These are phyloP conservation scores for Laothoe populi DNA, from an alignment of 2,888 invertebrate genomes.

Conservation along the genomic window DNA sequence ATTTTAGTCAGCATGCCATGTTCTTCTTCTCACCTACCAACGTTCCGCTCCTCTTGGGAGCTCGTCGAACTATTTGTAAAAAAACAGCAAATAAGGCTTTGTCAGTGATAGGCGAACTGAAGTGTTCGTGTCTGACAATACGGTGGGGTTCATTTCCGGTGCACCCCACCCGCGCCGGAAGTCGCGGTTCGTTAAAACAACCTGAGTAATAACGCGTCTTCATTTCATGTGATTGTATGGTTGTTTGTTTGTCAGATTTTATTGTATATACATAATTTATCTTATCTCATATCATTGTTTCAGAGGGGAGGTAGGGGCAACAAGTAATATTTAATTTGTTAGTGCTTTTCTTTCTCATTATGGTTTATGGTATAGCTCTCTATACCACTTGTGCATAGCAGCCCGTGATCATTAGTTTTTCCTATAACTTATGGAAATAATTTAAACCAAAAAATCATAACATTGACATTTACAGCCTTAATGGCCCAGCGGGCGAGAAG, in stretches of 20 bases:
- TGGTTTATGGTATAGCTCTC: too few species aligned
- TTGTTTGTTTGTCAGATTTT: background rate
- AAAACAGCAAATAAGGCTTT: slow-evolving; percentile 70
- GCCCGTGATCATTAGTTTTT: too few species aligned
- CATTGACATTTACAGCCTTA: too few species aligned
- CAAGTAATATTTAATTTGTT: too few species aligned
- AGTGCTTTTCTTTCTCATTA: too few species aligned
- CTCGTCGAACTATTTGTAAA: slow-evolving; percentile 62
- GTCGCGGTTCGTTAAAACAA: slow-evolving; percentile 52
- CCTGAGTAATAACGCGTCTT: slow-evolving; percentile 42
- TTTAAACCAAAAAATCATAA: too few species aligned
- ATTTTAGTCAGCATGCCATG: slow-evolving; percentile 14
- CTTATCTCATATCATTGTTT: too few species aligned
- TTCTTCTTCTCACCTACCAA: slow-evolving; percentile 38
- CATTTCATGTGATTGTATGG: background rate
- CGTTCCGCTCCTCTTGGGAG: slow-evolving; percentile 50
- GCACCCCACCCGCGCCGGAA: slow-evolving; percentile 57
- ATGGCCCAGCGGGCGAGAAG: too few species aligned
- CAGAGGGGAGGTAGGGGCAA: too few species aligned
- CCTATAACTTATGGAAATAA: too few species aligned
- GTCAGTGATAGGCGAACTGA: slow-evolving; percentile 68
- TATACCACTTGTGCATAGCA: too few species aligned
- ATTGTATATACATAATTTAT: too few species aligned
- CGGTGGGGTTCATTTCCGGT: slow-evolving; percentile 68
- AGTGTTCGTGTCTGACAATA: slow-evolving; percentile 63